These are phyloP conservation scores for Illadopsis cleaveri DNA, from an alignment of 2,113 vertebrate species.

Conservation along the genomic window DNA sequence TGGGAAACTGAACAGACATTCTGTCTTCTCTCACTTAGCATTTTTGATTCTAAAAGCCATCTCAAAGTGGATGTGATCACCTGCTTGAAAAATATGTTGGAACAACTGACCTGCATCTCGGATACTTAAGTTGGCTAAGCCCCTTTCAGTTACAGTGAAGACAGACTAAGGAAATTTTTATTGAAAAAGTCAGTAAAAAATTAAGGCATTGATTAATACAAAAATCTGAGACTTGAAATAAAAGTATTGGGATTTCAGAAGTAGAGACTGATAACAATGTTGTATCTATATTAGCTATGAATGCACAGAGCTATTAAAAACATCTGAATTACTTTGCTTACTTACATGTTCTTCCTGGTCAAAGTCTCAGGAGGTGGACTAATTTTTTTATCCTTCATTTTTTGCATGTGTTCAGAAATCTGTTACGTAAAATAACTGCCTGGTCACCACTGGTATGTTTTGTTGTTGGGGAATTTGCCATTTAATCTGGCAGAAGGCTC, in stretches of 20 bases:
- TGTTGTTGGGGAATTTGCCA: neutral
- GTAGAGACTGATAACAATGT: neutral
- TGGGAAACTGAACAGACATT: neutral
- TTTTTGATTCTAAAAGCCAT: neutral
- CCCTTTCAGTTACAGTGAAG: neutral
- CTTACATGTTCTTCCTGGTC: neutral
- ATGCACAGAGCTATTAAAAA: neutral
- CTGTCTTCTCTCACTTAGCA: neutral
- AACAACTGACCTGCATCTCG: neutral
- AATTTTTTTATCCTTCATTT: neutral
- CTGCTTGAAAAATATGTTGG: neutral
- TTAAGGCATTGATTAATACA: neutral
- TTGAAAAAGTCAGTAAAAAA: neutral
- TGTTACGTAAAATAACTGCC: neutral
- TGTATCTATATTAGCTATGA: neutral
- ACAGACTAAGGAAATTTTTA: neutral
- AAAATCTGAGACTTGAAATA: neutral
- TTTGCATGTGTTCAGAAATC: neutral
- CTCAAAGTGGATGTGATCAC: neutral
- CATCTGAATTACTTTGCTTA: neutral
- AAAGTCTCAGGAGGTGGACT: neutral
- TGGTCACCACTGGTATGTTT: neutral
- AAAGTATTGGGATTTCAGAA: neutral
- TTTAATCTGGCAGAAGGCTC: neutral
- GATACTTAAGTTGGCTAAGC: neutral